Percentiles rank a stretch among this genome's conserved stretches.
These are phyloP conservation scores for Umimayanthus chanpuru DNA, from an alignment of 92 coral and sea anemone genomes.

Conservation along the genomic window DNA sequence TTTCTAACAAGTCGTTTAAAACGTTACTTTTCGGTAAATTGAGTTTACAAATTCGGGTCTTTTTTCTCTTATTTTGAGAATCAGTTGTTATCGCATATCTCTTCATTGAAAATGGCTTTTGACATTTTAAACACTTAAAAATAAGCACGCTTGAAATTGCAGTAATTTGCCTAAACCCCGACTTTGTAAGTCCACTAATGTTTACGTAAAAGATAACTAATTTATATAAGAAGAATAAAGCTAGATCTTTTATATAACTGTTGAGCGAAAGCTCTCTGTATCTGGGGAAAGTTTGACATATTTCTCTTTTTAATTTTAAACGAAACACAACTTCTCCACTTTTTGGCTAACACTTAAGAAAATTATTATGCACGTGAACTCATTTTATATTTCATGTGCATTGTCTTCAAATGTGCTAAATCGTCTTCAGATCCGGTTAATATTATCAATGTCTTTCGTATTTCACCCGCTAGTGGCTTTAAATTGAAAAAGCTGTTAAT, in stretches of 20 bases:
- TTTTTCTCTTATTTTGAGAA: not conserved
- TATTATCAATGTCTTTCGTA: not conserved
- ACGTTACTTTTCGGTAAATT: not conserved
- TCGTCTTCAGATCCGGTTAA: not conserved
- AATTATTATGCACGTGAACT: conserved; percentile 2
- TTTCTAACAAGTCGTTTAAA: not conserved
- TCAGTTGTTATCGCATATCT: not conserved
- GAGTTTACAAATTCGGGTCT: not conserved
- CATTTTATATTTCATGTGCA: not conserved
- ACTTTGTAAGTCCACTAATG: not conserved
- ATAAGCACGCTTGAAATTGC: not conserved
- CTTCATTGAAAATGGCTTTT: not conserved
- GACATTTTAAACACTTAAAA: not conserved
- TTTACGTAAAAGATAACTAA: not conserved
- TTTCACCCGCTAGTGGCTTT: not conserved
- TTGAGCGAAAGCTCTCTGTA: not conserved
- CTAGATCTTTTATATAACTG: not conserved
- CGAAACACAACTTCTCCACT: not conserved
- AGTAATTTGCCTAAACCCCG: not conserved
- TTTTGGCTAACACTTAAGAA: not conserved
- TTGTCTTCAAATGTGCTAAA: not conserved
- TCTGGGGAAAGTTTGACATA: not conserved
- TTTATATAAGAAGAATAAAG: not conserved
- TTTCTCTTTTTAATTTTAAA: not conserved
- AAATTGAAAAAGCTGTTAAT: not conserved